These are phyloP conservation scores for Itoplectis maculator DNA, from an alignment of 2,888 invertebrate genomes.

Conservation along the genomic window DNA sequence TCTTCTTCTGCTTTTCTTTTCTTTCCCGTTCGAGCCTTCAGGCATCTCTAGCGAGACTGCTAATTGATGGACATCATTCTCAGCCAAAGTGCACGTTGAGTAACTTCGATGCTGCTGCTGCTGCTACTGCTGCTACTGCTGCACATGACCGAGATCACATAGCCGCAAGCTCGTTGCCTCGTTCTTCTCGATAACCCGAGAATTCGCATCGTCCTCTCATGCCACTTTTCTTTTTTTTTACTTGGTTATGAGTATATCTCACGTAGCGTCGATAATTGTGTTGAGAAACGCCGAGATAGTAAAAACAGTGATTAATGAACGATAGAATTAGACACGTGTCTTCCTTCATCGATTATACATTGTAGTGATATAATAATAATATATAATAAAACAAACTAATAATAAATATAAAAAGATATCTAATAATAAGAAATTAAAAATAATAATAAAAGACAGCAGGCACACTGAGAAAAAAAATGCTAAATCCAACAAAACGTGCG, in stretches of 20 bases:
- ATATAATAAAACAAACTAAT: no score
- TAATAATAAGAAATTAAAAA: no score
- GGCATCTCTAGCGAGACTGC: constrained; percentile 4
- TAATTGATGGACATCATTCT: constrained; percentile 45
- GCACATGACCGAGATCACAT: background rate
- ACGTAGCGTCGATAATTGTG: constrained; percentile 42
- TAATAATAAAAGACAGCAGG: no score
- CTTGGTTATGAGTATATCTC: constrained; percentile 19
- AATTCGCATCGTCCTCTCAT: background rate
- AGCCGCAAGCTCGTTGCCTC: background rate
- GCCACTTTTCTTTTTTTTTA: constrained; percentile 21
- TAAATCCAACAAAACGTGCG: no score
- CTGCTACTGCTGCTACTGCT: background rate
- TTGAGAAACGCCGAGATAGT: constrained; percentile 36
- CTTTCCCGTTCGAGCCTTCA: constrained; percentile 3
- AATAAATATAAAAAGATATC: no score
- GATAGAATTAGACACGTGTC: background rate
- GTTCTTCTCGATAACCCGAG: background rate
- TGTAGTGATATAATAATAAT: constrained; percentile 34
- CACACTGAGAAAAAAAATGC: no score
- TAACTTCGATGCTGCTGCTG: constrained; percentile 3
- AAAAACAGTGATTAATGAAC: constrained; percentile 30
- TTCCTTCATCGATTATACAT: constrained; percentile 43
- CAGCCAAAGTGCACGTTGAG: constrained; percentile 23
- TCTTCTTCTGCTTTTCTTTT: background rate